phyloP scores from a whole-genome alignment of 2,797 vertebrate species.

The Protonibea diacanthus region DNA sequence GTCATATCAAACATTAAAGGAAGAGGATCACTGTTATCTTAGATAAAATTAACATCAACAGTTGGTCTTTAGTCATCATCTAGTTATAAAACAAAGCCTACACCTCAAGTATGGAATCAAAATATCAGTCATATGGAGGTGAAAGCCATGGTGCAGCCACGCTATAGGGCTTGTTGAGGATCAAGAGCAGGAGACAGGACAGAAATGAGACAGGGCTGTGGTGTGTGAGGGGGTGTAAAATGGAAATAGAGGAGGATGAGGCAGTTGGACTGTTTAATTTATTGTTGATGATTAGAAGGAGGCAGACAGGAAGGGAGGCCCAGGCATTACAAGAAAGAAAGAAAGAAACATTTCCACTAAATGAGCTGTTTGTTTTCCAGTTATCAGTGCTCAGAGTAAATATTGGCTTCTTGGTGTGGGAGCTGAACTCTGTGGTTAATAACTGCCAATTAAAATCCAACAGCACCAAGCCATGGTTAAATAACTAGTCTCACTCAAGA shows the following conservation, averaged over 20 bases:
- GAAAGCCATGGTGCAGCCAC: background rate
- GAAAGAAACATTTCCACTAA: conserved; percentile 39
- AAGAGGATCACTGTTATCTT: background rate
- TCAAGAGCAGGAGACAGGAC: background rate
- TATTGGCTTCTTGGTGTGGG: conserved; percentile 34
- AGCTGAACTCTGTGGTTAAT: conserved; percentile 46
- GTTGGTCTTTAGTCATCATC: background rate
- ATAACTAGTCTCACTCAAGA: conserved; percentile 26
- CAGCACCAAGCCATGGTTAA: conserved; percentile 16
- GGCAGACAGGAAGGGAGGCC: conserved; percentile 42
- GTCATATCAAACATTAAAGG: too few species aligned
- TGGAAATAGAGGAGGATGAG: conserved; percentile 5
- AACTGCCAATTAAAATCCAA: conserved; percentile 49
- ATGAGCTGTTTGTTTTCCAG: conserved; percentile 53
- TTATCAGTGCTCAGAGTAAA: conserved; percentile 53
- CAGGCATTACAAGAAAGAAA: conserved; percentile 47
- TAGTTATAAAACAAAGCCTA: background rate
- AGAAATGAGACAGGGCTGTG: background rate
- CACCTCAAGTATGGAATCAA: background rate
- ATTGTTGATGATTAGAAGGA: conserved; percentile 44
- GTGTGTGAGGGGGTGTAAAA: background rate
- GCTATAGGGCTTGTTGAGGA: too few species aligned
- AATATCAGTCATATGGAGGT: background rate
- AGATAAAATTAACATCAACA: too few species aligned
- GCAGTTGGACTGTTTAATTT: conserved; percentile 21